Conservation (phyloP, 53 echinoderm and acorn worm genomes). For the Echinarachnius parma region DNA sequence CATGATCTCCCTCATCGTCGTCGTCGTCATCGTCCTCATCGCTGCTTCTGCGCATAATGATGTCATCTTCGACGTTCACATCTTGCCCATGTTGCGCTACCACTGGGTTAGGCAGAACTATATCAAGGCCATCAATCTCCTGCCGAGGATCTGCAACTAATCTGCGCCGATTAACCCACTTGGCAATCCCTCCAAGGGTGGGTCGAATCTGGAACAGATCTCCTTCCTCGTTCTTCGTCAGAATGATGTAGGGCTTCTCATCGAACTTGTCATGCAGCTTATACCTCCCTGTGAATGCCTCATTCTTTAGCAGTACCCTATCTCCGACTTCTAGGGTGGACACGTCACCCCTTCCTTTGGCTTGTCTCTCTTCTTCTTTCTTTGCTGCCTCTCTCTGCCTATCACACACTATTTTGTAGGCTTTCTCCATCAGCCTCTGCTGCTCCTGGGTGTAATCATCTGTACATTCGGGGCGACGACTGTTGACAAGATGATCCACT, state of each 20-base stretch:
- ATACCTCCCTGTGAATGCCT: constrained; percentile 19
- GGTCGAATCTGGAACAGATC: constrained; percentile 10
- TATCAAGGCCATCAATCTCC: too few species aligned
- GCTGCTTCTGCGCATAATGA: too few species aligned
- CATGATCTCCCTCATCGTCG: too few species aligned
- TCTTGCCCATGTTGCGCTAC: too few species aligned
- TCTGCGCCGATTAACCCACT: constrained; percentile 7
- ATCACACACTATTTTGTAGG: constrained; percentile 11
- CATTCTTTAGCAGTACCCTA: not conserved
- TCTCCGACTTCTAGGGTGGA: constrained; percentile 9
- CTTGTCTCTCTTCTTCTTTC: constrained; percentile 1
- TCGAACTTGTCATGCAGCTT: constrained; percentile 8
- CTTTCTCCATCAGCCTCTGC: not conserved
- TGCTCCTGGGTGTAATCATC: constrained; percentile 26
- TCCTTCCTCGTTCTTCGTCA: not conserved
- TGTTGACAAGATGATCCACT: constrained; percentile 40
- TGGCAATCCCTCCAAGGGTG: not conserved
- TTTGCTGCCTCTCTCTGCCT: constrained; percentile 5
- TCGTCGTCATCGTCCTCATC: too few species aligned
- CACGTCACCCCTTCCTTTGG: too few species aligned
- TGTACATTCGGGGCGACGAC: constrained; percentile 1
- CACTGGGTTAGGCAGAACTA: too few species aligned
- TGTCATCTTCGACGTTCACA: too few species aligned
- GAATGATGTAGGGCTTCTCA: not conserved
- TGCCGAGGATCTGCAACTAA: constrained; percentile 7